Base-by-base conservation (phyloP, 53 echinoderm and acorn worm species). In the Stichopus horrens region DNA sequence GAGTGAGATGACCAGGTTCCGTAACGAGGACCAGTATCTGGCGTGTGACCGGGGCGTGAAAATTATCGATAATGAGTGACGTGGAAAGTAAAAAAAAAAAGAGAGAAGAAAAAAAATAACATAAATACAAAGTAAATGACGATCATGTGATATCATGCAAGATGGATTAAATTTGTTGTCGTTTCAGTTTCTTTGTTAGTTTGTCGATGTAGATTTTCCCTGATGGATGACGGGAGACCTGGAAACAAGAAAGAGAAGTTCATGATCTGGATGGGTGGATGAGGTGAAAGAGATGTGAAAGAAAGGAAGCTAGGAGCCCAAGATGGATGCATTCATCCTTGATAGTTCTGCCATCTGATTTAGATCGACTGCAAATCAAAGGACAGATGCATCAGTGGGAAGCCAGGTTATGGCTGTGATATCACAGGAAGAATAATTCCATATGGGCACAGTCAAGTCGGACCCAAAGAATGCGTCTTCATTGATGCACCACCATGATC, bases 21-120 rank as follows among this genome's bases (percentile, higher is more conserved):
- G 88, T 88, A 96, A 81, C 65, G 96, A 96, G 88, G 96, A 94
- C 96, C 96, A 96, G 92, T 96, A 94, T 96, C 96, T 96, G 91
- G 76, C 71, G 88, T 52, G 56, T 52, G 63, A 57, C 5, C 54
- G 14, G 53, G 74, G 18, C 53, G 77, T 76, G 60, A 52, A 77
- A 58, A 60, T 77, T 23, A 78, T 18, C 89, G 77, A 77, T 13
- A 81, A 80, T 52, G 86, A 80, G 75, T 58, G 52, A 56, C 23
- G 68, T 71, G 63, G 55, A 63, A 53, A 65, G 7, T 6, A 73
- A 74, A 66, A 58, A 58, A 82, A 83, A 54, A 83, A 52, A 83
- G 54, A 89, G 89, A 89, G 56, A 83, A 54, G 84, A 10, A 71
- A 79, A 89, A 37, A 55, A 63, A 55, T 79, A 23, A 81, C 53